phyloP scores from a whole-genome alignment of 2,888 invertebrate genomes.

The Steinernema carpocapsae region DNA sequence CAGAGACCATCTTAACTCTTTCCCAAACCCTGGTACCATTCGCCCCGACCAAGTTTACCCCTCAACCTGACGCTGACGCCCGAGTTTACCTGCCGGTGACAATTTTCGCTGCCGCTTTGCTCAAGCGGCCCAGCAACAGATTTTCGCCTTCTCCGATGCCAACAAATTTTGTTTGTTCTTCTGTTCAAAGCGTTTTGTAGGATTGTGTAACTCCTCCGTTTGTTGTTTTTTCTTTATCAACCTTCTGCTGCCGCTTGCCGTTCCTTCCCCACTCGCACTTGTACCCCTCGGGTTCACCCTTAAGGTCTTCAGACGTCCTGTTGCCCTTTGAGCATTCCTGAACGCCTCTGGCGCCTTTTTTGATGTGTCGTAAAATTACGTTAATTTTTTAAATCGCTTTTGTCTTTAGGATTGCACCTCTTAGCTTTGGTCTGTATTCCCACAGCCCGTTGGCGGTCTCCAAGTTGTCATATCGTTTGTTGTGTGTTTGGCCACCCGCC shows the following conservation, averaged over 20 bases:
- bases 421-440: too few relatives aligned
- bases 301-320: too few relatives aligned
- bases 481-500: slow-evolving; percentile 32
- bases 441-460: too few relatives aligned
- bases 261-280: neutral
- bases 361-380: too few relatives aligned
- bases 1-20: too few relatives aligned
- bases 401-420: too few relatives aligned
- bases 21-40: neutral
- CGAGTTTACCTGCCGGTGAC: slow-evolving; percentile 15
- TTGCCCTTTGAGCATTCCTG: too few relatives aligned
- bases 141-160: too few relatives aligned
- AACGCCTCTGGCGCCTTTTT: too few relatives aligned
- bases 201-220: neutral
- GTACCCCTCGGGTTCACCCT: too few relatives aligned
- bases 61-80: neutral
- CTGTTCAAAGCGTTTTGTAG: slow-evolving; percentile 13
- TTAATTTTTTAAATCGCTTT: too few relatives aligned
- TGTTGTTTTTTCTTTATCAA: neutral
- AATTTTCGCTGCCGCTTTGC: neutral
- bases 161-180: slow-evolving; percentile 29
- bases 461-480: too few relatives aligned
- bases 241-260: neutral
- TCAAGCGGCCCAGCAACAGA: slow-evolving; percentile 10
- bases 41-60: neutral